These are phyloP conservation scores for Heliconius hortense DNA, from an alignment of 2,888 invertebrate species.

Conservation along the genomic window DNA sequence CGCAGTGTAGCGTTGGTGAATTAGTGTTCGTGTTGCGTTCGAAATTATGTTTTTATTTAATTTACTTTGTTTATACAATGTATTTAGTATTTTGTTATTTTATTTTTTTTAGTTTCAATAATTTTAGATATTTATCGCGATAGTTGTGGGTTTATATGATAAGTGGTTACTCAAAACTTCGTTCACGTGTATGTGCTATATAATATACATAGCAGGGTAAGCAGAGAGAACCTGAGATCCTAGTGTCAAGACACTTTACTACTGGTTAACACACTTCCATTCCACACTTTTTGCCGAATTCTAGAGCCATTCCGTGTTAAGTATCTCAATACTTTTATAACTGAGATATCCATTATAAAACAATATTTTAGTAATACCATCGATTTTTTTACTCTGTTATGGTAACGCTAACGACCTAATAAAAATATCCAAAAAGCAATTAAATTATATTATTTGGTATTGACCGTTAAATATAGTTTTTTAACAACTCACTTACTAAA, in stretches of 20 bases:
- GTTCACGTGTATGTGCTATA: not conserved
- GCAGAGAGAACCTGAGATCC: not conserved
- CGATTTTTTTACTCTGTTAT: not conserved
- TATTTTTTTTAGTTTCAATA: not conserved
- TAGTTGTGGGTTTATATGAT: too few species aligned
- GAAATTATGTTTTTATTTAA: not conserved
- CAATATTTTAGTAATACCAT: not conserved
- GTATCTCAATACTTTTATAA: not conserved
- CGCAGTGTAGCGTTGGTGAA: not conserved
- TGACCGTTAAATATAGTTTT: not conserved
- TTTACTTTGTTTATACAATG: not conserved
- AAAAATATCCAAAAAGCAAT: not conserved
- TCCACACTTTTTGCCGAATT: not conserved
- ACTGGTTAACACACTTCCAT: not conserved
- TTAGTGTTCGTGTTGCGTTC: conserved; percentile 1
- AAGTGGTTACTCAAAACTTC: too few species aligned
- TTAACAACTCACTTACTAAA: not conserved
- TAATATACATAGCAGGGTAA: not conserved
- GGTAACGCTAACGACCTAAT: not conserved
- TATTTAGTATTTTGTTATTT: not conserved
- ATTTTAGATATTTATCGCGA: too few species aligned
- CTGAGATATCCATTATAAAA: not conserved
- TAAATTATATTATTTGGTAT: not conserved
- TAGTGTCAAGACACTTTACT: not conserved
- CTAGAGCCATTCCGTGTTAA: not conserved